Percentiles rank a stretch among this genome's conserved stretches.
These are phyloP conservation scores for Anthrax anthrax DNA, from an alignment of 2,888 invertebrate species.

Conservation along the genomic window DNA sequence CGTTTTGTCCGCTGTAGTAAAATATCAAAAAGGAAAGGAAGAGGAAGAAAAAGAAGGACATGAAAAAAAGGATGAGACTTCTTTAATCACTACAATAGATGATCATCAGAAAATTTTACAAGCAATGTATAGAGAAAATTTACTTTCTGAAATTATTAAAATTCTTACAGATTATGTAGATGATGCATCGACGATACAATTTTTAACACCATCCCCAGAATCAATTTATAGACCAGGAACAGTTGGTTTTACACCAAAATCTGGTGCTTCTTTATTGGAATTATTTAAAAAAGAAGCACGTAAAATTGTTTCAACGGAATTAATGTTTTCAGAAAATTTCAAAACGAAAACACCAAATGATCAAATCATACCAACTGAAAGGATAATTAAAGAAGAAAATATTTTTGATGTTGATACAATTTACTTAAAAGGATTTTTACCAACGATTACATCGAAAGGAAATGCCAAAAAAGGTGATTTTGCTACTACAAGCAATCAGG, in stretches of 20 bases:
- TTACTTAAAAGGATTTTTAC: too few relatives aligned
- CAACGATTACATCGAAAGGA: too few relatives aligned
- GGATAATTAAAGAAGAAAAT: slow-evolving; percentile 15
- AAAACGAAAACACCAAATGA: slow-evolving; percentile 17
- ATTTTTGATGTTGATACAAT: slow-evolving; percentile 21
- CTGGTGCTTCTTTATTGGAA: slow-evolving; percentile 22
- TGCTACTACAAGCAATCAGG: too few relatives aligned
- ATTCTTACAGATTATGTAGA: slow-evolving; percentile 24
- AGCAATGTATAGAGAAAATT: slow-evolving; percentile 39
- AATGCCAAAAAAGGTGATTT: too few relatives aligned
- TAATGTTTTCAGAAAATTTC: slow-evolving; percentile 15
- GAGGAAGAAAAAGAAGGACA: slow-evolving; percentile 37
- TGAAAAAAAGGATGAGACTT: too few relatives aligned
- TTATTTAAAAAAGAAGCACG: slow-evolving; percentile 21
- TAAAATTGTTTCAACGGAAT: slow-evolving; percentile 14
- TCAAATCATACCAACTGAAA: slow-evolving; percentile 15
- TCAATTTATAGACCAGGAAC: slow-evolving; percentile 41
- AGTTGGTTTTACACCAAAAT: slow-evolving; percentile 35
- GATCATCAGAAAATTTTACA: slow-evolving; percentile 12
- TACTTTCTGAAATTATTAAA: slow-evolving; percentile 39
- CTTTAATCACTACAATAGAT: too few relatives aligned
- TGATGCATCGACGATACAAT: slow-evolving; percentile 23
- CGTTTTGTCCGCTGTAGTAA: slow-evolving; percentile 42
- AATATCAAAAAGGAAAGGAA: slow-evolving; percentile 20
- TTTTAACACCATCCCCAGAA: slow-evolving; percentile 24